Base-by-base conservation (phyloP, 2,797 vertebrate genomes). In the Cirrhinus molitorella region DNA sequence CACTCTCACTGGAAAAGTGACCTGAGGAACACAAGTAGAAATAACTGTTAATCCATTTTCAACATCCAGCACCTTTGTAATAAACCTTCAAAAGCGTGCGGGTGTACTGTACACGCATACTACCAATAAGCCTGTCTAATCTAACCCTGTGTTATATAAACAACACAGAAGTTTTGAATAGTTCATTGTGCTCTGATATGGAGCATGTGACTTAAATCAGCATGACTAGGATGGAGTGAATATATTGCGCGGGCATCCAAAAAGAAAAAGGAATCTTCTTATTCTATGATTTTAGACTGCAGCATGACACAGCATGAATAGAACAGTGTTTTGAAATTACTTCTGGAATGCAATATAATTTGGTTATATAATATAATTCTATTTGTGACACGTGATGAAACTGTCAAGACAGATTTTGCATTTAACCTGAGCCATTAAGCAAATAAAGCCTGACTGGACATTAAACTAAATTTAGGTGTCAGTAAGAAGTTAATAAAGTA, bases 1-100 rank as follows among this genome's bases (percentile, higher is more conserved):
- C 45, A 96, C 96, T 31, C 96, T 91, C 14, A 96, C 90, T 0
- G 96, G 96, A 80, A 96, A 96, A 1, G 96, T 96, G 0, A 96
- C 95, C 96, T 97, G 84, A 43, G 53, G 66, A 61, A 51, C 59
- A 66, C 61, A 79, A 37, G 59, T 10, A 16, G 28, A 51, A 49
- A 79, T 34, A 34, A 43, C 40, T 43, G 8, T 28, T 71, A 81
- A 47, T 72, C 51, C 79, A 51, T 53, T 53, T 77, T 79, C 21
- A 68, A 68, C 63, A 53, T 53, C 63, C 49, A 59, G n/a, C 23
- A 43, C 59, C 6, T 61, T 73, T 53, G 5, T 79, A 17, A 67
- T 23, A 25, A 79, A 68, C 21, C 34, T 57, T 31, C 2, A 63
- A 57, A 76, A 76, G 63, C 31, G 45, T 63, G 79, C 1, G 21